Evolutionary conservation across 1,140 invertebrate genomes (phyloP), one percentile per base, ranked within the genome.

Genomic region (Anastatus disparis): DNA sequence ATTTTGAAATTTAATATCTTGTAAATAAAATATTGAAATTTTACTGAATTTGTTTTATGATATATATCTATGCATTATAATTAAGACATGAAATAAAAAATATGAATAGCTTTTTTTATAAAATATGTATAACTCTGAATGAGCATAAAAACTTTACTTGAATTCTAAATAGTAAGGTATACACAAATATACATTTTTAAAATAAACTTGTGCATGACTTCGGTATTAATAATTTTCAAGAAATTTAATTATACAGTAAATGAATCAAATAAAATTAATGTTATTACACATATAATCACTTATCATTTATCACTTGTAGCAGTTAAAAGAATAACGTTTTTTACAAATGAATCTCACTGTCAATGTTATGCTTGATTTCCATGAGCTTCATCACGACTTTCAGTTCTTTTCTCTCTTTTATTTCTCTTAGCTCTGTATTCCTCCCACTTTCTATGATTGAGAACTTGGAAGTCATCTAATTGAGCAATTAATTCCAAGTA

Each of bases 361-460:
- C 26, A 62, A 35, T 46, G 20, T 71, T 71, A 71, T 71, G 53
- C 24, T 27, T 65, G 50, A 50, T 59, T 40, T 48, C 50, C 22
- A 22, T n/a, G 61, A 42, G 70, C 8, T 2, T 71, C 62, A 38
- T 65, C 35, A n/a, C n/a, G n/a, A 59, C 26, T 71, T 52, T 71
- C 70, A 44, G 42, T 65, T 66, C 62, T 20, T 71, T 61, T 71
- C 17, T 17, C 65, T 2, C 35, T 71, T 42, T 66, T 71, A 17
- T 50, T 84, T 77, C 76, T 82, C 76, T 78, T 86, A 74, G 72
- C 77, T 81, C 82, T 91, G 72, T 93, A 95, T 80, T 91, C 92
- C 77, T 97, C 94, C 97, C 97, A 99, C 75, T 95, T 91, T 75
- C 91, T 91, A 82, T 99, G 97, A 81, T 97, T 95, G 0, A 98